phyloP scores from a whole-genome alignment of 92 coral and sea anemone species.

The Chrysogorgia sp. region DNA sequence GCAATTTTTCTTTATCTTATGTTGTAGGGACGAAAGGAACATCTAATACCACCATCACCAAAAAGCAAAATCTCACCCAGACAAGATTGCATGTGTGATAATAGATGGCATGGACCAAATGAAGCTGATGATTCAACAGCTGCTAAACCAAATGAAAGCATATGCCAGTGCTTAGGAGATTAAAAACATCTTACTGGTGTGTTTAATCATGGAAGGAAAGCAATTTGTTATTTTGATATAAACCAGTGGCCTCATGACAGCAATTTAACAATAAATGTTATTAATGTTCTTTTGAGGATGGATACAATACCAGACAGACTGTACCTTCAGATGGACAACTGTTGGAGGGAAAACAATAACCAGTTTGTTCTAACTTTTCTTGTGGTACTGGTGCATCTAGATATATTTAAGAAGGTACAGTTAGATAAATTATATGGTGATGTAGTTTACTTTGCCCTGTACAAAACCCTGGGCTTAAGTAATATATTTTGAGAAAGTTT shows the following conservation, averaged over 20 bases:
- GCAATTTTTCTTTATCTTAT: not conserved
- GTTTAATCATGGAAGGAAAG: not conserved
- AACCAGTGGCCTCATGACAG: too few relatives aligned
- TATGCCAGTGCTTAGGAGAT: conserved; percentile 47
- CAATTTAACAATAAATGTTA: too few relatives aligned
- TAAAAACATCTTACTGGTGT: conserved; percentile 54
- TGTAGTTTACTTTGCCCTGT: too few relatives aligned
- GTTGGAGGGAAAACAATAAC: too few relatives aligned
- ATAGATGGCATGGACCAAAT: conserved; percentile 62
- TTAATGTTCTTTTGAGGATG: too few relatives aligned
- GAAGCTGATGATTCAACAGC: conserved; percentile 49
- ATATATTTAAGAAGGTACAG: conserved; percentile 63
- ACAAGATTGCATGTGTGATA: conserved; percentile 28
- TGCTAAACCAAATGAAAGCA: conserved; percentile 34
- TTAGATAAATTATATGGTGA: too few relatives aligned
- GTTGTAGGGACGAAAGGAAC: conserved; percentile 52
- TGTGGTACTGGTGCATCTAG: conserved; percentile 63
- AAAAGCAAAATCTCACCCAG: conserved; percentile 38
- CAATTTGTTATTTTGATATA: too few relatives aligned
- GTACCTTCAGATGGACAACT: conserved; percentile 51
- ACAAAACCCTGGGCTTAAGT: too few relatives aligned
- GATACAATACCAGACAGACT: not conserved
- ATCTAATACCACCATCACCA: conserved; percentile 47
- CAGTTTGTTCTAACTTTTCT: conserved; percentile 58
- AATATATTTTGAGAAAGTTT: too few relatives aligned